A percentile compares a stretch with the other conserved stretches of the same genome.
phyloP scores from a whole-genome alignment of 2,797 vertebrate species.

The Urocyon cinereoargenteus region DNA sequence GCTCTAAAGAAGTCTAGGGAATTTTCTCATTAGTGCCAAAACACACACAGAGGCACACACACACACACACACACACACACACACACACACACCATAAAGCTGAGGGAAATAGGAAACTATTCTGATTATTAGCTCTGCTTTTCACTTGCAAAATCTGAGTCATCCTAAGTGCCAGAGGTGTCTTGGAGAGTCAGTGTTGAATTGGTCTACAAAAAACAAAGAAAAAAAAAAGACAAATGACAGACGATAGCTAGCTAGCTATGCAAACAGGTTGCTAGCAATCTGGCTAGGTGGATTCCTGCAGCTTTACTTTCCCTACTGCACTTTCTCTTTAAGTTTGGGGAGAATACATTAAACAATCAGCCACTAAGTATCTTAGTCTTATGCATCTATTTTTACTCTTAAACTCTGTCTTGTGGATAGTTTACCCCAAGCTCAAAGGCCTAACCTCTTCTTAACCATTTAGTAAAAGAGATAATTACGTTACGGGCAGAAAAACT shows the following conservation, averaged over 20 bases:
- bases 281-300: neutral
- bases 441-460: neutral
- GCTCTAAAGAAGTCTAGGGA: neutral
- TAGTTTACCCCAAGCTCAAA: neutral
- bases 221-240: neutral
- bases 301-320: neutral
- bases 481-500: neutral
- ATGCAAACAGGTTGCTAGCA: neutral
- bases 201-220: neutral
- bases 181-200: neutral
- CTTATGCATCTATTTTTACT: neutral
- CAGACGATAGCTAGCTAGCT: neutral
- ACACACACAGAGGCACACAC: neutral
- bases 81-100: neutral
- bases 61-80: neutral
- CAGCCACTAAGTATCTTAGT: neutral
- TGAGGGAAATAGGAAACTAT: neutral
- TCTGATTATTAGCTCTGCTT: conserved; percentile 19
- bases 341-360: neutral
- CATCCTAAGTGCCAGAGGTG: neutral
- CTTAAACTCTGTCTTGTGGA: neutral
- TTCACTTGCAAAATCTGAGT: conserved; percentile 27
- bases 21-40: conserved; percentile 15
- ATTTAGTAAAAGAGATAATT: neutral
- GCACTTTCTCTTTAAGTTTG: neutral